phyloP scores from a whole-genome alignment of 2,888 invertebrate genomes.

The Aspidiotus destructor region DNA sequence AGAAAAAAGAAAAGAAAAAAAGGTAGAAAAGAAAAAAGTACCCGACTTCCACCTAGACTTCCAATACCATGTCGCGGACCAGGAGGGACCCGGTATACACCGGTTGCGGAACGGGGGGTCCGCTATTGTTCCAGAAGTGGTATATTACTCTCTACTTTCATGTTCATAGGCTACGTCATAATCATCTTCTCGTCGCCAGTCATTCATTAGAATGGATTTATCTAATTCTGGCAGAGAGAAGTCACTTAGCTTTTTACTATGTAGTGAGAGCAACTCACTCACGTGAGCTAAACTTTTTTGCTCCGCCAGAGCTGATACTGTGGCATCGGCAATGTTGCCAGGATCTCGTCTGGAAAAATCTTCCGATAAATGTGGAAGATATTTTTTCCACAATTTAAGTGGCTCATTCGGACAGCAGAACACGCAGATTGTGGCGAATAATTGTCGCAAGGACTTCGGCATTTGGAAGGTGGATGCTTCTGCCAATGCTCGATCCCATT shows the following conservation, averaged over 20 bases:
- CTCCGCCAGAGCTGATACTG: neutral
- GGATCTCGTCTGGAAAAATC: neutral
- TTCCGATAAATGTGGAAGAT: neutral
- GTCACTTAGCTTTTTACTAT: neutral
- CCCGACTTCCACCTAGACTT: too few relatives aligned
- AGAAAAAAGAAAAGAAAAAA: too few relatives aligned
- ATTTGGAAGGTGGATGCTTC: neutral
- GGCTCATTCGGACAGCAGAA: neutral
- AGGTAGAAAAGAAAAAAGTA: too few relatives aligned
- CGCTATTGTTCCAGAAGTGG: too few relatives aligned
- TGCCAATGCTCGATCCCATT: neutral
- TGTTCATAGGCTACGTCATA: neutral
- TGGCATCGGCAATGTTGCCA: too few relatives aligned
- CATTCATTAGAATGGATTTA: neutral
- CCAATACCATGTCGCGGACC: too few relatives aligned
- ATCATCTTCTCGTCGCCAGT: neutral
- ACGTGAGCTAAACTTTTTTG: neutral
- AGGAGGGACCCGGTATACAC: too few relatives aligned
- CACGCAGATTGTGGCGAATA: neutral
- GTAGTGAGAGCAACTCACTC: neutral
- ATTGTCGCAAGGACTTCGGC: neutral
- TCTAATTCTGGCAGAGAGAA: neutral
- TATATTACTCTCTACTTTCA: too few relatives aligned
- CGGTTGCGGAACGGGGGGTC: too few relatives aligned
- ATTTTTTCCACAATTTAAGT: neutral